Base-by-base conservation (phyloP, 2,113 vertebrate species). In the Onychostoma macrolepis region DNA sequence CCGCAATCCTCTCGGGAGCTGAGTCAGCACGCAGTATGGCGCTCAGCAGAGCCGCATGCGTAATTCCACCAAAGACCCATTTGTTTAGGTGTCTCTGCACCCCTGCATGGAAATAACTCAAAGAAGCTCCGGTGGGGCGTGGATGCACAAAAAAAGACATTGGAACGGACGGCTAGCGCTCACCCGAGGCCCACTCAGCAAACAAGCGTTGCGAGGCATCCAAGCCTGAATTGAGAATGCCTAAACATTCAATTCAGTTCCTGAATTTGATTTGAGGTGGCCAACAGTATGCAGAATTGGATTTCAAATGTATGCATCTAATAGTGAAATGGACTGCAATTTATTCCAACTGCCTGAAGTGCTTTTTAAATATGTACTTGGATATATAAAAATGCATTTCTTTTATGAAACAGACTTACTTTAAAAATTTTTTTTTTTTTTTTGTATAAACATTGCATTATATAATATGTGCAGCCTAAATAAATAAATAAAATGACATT, bases 21-120 rank as follows among this genome's bases (percentile, higher is more conserved):
- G 92, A 92, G 86, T 94, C 93, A 94, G 94, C 93, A 33, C 7
- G n/a, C 41, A 1, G 75, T 9, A 53, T 6, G 15, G 24, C 21
- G 17, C 9, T 21, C 50, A 79, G 77, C 50, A n/a, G 24, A 56
- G 69, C 82, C 28, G 81, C 65, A 71, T 71, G 83, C 87, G 79
- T 90, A 91, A 91, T 88, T 90, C 71, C 58, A 91, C 90, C 87
- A 90, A 91, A 87, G 67, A 84, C 89, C 76, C 13, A 41, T 65
- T 67, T 88, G 84, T 90, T 89, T 87, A 79, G 79, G 43, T 83
- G 86, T 75, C 43, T 76, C 38, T 48, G 58, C 50, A 17, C 15
- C 50, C 38, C 26, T 58, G 85, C 69, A n/a, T 84, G 69, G 48
- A 83, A 56, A 84, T 84, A 58, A 74, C 67, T 84, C 83, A 84